Evolutionary conservation across 1,140 invertebrate genomes (phyloP), one percentile per base, ranked within the genome.

Genomic region (Procambarus virginalis): DNA sequence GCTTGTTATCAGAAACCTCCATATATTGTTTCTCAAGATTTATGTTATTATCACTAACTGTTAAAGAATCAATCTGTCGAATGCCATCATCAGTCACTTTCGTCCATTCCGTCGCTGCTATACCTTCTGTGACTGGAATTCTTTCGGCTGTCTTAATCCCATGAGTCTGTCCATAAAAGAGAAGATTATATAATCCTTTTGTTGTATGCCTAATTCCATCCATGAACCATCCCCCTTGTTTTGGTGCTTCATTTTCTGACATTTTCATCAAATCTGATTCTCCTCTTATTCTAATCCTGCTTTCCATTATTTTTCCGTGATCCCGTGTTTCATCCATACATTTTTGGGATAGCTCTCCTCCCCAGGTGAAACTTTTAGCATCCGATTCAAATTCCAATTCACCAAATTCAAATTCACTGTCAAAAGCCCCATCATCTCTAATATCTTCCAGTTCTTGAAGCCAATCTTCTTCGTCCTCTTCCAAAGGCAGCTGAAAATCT

Each of bases 401-500:
- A 78, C 84, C 76, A 60, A 86, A 86, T 49, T 86, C 84, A 86
- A 86, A 86, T 46, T 86, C 84, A 79, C 84, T 86, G 34, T 86
- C 84, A 79, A 86, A 86, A 79, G 58, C 81, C 78, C 49, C 79
- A 20, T 88, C 84, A n/a, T 86, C 77, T 60, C 22, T 81, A 34
- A 91, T n/a, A 55, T 89, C 78, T 51, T 91, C 91, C 20, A 91
- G 70, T n/a, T 88, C 83, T 34, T 91, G 55, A 77, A 91, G 49
- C 79, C 87, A 89, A 70, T 91, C 91, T 51, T 80, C 86, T 55
- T 91, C 91, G 70, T 85, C 82, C 22, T 81, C 86, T 76, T 91
- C 91, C 60, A 79, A 64, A 48, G 84, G 84, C 46, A 86, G 58
- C 51, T 78, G 76, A 79, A 86, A 86, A 78, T 86, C 84, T 20